Percentiles rank a stretch among this genome's conserved stretches.
These are phyloP conservation scores for Orthonevra nobilis DNA, from an alignment of 2,888 invertebrate genomes.

Conservation along the genomic window DNA sequence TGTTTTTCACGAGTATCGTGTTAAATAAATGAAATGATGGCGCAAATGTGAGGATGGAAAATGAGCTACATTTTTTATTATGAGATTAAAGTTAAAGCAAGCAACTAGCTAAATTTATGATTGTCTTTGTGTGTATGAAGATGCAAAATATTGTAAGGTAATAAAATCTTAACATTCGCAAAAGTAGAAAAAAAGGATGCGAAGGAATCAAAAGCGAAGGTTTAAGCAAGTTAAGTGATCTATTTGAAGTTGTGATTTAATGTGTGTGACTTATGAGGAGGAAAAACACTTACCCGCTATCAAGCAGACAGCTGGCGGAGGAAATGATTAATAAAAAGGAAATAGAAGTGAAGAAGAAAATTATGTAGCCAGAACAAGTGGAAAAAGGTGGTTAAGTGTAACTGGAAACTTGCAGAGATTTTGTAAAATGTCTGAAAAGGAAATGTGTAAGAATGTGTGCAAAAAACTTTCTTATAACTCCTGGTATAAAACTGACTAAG, in stretches of 20 bases:
- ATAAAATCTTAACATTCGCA: background rate
- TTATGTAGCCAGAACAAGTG: slow-evolving; percentile 44
- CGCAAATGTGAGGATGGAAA: slow-evolving; percentile 67
- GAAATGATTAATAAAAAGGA: slow-evolving; percentile 49
- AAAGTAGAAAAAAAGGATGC: slow-evolving; percentile 5
- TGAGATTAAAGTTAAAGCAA: no score
- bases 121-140: no score
- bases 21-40: slow-evolving; percentile 69
- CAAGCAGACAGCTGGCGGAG: slow-evolving; percentile 80
- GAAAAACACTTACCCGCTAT: slow-evolving; percentile 80
- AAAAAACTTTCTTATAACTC: no score
- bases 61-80: slow-evolving; percentile 14
- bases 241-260: slow-evolving; percentile 14
- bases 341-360: slow-evolving; percentile 40
- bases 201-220: slow-evolving; percentile 20
- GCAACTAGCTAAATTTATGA: no score
- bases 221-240: no score
- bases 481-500: no score
- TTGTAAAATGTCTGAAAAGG: no score
- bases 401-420: no score
- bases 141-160: background rate
- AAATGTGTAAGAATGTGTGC: no score
- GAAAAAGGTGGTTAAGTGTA: background rate
- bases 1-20: slow-evolving; percentile 70
- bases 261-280: slow-evolving; percentile 28